A percentile compares a stretch with the other conserved stretches of the same genome.
phyloP scores from a whole-genome alignment of 2,888 invertebrate genomes.

The Sphaerophoria taeniata region DNA sequence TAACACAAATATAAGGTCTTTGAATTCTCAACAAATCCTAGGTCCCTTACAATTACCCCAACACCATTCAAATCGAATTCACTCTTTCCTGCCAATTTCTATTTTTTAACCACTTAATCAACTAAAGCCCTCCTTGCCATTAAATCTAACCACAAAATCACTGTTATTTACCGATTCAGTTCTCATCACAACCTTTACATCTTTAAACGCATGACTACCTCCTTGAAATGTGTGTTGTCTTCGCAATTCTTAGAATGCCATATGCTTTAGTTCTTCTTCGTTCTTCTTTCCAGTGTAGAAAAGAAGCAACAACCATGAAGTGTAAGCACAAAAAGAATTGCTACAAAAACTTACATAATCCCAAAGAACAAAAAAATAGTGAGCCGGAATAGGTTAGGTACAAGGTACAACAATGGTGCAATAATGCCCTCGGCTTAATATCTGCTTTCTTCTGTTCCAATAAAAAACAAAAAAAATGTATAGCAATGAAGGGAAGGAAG shows the following conservation, averaged over 20 bases:
- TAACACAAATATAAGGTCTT: no score
- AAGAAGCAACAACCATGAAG: slow-evolving; percentile 16
- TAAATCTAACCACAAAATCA: not conserved
- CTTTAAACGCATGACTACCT: slow-evolving; percentile 47
- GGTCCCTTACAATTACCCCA: no score
- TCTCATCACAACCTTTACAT: not conserved
- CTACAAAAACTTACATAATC: not conserved
- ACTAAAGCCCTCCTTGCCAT: not conserved
- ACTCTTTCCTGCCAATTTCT: not conserved
- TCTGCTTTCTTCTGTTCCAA: not conserved
- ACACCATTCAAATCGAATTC: no score
- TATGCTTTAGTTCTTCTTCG: not conserved
- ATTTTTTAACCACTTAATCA: not conserved
- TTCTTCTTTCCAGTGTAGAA: slow-evolving; percentile 24
- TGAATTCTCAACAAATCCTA: no score
- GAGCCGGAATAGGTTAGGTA: not conserved
- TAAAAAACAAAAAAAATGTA: slow-evolving; percentile 4
- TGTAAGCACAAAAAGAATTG: not conserved
- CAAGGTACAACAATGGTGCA: slow-evolving; percentile 8
- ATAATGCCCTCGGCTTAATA: not conserved
- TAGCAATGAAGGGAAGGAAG: not conserved
- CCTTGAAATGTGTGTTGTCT: slow-evolving; percentile 4
- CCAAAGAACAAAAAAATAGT: not conserved
- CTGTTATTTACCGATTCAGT: not conserved
- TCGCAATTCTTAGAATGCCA: not conserved